Conservation (phyloP, 2,888 invertebrate genomes). For the Lacanobia wlatinum region DNA sequence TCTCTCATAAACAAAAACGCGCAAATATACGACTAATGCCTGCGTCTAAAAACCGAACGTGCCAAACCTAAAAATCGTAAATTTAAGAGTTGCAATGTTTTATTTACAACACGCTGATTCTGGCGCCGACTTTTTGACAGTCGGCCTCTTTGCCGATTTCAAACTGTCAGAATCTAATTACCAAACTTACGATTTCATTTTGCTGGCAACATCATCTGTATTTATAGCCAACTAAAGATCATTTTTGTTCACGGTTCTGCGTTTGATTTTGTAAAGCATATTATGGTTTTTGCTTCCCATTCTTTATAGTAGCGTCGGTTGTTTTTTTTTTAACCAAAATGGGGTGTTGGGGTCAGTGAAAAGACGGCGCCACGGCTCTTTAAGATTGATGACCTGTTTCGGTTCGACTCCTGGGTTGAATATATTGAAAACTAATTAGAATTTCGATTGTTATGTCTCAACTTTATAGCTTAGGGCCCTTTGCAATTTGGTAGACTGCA, state of each 20-base stretch:
- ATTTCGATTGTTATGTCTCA: constrained; percentile 67
- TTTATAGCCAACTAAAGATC: constrained; percentile 60
- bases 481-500: constrained; percentile 22
- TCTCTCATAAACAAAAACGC: constrained; percentile 29
- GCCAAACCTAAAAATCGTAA: constrained; percentile 75
- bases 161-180: constrained; percentile 90
- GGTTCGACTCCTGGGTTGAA: constrained; percentile 77
- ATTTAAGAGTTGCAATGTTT: constrained; percentile 80
- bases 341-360: constrained; percentile 86
- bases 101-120: constrained; percentile 83
- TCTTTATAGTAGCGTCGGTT: constrained; percentile 85
- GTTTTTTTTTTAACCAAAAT: constrained; percentile 76
- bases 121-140: constrained; percentile 89
- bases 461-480: constrained; percentile 52
- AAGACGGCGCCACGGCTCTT: constrained; percentile 82
- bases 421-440: constrained; percentile 80
- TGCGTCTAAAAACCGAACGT: constrained; percentile 67
- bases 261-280: constrained; percentile 64
- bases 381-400: constrained; percentile 85
- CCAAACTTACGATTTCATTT: constrained; percentile 71
- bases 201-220: constrained; percentile 63
- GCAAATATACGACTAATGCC: constrained; percentile 47
- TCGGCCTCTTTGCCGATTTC: constrained; percentile 88
- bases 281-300: constrained; percentile 83
- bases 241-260: constrained; percentile 57